Evolutionary conservation across 2,888 invertebrate genomes (phyloP).

Genomic region (Chrysolina oricalcia): DNA sequence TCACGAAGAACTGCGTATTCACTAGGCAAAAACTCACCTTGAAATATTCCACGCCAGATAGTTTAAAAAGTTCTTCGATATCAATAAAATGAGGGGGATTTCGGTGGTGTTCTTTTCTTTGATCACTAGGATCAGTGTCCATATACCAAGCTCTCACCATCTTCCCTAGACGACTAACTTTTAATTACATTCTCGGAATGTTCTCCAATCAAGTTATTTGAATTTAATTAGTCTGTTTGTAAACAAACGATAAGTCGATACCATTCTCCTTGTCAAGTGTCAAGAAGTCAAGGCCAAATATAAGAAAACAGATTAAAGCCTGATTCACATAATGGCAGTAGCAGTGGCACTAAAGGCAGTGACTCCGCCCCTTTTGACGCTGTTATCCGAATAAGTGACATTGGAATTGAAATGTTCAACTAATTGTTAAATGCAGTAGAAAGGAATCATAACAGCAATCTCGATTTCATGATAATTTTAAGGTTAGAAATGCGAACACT

Average conservation of each 20-base stretch:
- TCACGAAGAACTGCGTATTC: background rate
- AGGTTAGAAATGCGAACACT: no score
- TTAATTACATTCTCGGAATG: background rate
- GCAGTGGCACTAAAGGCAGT: no score
- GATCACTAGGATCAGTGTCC: conserved; percentile 80
- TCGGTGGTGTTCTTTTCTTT: conserved; percentile 87
- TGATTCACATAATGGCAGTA: no score
- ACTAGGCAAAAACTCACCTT: conserved; percentile 75
- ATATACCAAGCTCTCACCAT: conserved; percentile 95
- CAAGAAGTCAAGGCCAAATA: background rate
- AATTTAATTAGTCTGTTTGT: background rate
- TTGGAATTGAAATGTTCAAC: no score
- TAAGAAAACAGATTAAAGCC: background rate
- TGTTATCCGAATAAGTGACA: no score
- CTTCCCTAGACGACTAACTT: conserved; percentile 58
- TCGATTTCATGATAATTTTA: no score
- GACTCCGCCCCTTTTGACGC: no score
- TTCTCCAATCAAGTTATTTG: background rate
- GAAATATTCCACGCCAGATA: conserved; percentile 92
- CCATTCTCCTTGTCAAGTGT: background rate
- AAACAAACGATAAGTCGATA: conserved; percentile 10
- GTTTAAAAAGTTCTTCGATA: conserved; percentile 78
- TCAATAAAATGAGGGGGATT: conserved; percentile 83
- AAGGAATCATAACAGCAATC: no score
- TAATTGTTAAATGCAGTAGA: no score